These are phyloP conservation scores for Gortyna flavago DNA, from an alignment of 2,888 invertebrate species.

Conservation along the genomic window DNA sequence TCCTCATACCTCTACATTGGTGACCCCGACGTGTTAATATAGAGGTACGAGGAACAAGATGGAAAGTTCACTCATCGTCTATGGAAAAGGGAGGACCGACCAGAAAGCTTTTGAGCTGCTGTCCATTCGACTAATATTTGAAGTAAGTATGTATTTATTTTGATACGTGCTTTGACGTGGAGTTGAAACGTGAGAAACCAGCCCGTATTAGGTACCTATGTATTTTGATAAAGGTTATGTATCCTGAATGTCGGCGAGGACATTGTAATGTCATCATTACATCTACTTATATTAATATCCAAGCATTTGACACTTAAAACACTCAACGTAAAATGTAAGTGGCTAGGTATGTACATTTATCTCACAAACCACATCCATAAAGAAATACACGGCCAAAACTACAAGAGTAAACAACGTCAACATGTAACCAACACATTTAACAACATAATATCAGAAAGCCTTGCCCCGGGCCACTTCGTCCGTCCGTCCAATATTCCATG, in stretches of 20 bases:
- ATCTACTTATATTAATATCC: not conserved
- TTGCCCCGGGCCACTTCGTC: slow-evolving; percentile 36
- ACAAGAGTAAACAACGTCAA: slow-evolving; percentile 41
- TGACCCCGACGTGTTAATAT: no score
- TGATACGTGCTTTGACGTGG: not conserved
- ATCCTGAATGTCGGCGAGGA: not conserved
- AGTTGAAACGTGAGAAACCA: not conserved
- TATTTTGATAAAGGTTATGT: not conserved
- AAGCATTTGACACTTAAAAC: not conserved
- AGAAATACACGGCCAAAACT: slow-evolving; percentile 37
- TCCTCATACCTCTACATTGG: no score
- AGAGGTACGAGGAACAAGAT: no score
- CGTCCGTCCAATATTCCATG: slow-evolving; percentile 37
- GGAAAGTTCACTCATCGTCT: no score
- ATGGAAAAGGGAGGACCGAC: no score
- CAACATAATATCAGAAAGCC: slow-evolving; percentile 52
- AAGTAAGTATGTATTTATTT: not conserved
- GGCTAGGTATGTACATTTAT: not conserved
- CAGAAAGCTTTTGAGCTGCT: not conserved
- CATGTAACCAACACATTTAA: slow-evolving; percentile 54
- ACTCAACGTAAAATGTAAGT: not conserved
- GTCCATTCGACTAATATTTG: not conserved
- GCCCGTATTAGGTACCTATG: not conserved
- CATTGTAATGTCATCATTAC: not conserved
- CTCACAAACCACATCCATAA: slow-evolving; percentile 24